These are phyloP conservation scores for Dicerorhinus sumatrensis DNA, from an alignment of 2,113 vertebrate species.

Conservation along the genomic window DNA sequence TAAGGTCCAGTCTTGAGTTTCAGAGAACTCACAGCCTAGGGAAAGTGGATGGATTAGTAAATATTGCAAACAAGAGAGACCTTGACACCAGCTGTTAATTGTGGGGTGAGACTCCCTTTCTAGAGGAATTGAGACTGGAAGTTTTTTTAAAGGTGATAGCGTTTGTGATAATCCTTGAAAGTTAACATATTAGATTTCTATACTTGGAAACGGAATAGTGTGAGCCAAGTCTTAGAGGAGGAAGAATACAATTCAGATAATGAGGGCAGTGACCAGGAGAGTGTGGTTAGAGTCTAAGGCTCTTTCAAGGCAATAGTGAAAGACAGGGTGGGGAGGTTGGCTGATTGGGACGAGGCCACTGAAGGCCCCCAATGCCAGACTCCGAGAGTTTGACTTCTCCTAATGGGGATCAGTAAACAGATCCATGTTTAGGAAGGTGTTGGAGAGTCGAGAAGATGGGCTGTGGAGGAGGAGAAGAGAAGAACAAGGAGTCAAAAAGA, in stretches of 20 bases:
- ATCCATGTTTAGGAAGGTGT: neutral
- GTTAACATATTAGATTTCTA: neutral
- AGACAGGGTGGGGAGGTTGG: fast-evolving
- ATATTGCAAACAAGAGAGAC: neutral
- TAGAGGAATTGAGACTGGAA: neutral
- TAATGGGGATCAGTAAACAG: neutral
- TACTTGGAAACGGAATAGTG: neutral
- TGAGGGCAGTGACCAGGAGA: neutral
- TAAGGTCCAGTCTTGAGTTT: neutral
- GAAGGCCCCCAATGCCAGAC: fast-evolving
- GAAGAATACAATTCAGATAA: neutral
- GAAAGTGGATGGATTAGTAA: neutral
- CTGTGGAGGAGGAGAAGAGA: neutral
- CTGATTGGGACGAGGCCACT: neutral
- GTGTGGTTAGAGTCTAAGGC: neutral
- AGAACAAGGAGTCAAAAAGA: neutral
- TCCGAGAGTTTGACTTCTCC: neutral
- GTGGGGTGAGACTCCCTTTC: neutral
- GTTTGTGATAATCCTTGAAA: neutral
- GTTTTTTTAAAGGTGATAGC: neutral
- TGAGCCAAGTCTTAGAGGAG: neutral
- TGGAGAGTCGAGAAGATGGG: neutral
- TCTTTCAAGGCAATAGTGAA: neutral
- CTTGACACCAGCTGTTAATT: neutral
- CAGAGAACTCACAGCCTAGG: neutral